phyloP scores from a whole-genome alignment of 2,888 invertebrate species.

The Pseudococcus longispinus region DNA sequence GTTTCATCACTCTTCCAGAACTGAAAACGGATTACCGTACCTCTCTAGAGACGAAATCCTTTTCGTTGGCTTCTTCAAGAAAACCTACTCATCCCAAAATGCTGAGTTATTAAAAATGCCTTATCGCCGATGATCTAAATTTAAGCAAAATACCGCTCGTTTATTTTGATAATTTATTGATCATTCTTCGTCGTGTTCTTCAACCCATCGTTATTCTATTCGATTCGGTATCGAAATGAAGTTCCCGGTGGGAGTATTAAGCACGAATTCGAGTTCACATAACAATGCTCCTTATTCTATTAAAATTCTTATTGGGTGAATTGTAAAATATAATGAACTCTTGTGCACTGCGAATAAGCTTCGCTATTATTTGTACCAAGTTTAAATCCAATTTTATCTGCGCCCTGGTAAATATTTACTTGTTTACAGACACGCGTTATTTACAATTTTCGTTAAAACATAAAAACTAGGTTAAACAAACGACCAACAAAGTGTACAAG shows the following conservation, averaged over 20 bases:
- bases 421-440: not conserved
- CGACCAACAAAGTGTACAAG: not conserved
- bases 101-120: not conserved
- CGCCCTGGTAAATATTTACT: not conserved
- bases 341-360: not conserved
- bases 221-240: not conserved
- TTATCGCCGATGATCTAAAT: not conserved
- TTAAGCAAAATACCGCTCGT: not conserved
- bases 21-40: too few relatives aligned
- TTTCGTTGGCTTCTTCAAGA: too few relatives aligned
- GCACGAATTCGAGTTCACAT: not conserved
- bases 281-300: not conserved
- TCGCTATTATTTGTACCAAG: not conserved
- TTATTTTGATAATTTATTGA: not conserved
- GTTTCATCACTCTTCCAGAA: not conserved
- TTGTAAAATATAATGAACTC: conserved; percentile 13
- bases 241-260: not conserved
- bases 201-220: not conserved
- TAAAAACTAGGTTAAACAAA: conserved; percentile 44
- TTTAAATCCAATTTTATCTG: conserved; percentile 34
- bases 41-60: too few relatives aligned
- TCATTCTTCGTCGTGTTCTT: not conserved
- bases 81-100: not conserved
- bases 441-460: conserved; percentile 30
- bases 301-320: not conserved